Conservation (phyloP, 1,140 invertebrate genomes). For the Heliconius congener region DNA sequence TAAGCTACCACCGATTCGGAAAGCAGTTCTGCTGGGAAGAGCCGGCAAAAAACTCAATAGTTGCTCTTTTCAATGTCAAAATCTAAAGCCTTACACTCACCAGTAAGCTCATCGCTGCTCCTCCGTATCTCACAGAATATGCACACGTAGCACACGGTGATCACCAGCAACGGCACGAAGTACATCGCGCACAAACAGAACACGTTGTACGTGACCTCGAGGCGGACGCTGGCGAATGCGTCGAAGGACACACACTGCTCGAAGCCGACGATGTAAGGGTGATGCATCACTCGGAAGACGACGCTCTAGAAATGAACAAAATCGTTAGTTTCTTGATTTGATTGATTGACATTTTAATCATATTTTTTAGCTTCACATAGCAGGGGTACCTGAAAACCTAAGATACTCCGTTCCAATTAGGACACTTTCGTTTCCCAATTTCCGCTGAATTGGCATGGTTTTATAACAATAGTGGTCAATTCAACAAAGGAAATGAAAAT, state of each 20-base stretch:
- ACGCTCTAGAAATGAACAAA: slow-evolving; percentile 83
- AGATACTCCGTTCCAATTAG: not conserved
- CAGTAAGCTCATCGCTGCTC: slow-evolving; percentile 85
- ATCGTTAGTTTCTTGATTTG: too few species aligned
- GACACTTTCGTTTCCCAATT: not conserved
- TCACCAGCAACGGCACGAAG: slow-evolving; percentile 88
- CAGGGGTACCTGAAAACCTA: not conserved
- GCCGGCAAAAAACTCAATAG: too few species aligned
- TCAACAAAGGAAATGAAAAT: too few species aligned
- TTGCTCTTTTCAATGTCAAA: not conserved
- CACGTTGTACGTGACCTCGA: slow-evolving; percentile 89
- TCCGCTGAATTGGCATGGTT: not conserved
- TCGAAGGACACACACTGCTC: slow-evolving; percentile 90
- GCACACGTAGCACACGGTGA: slow-evolving; percentile 87
- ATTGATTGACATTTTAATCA: too few species aligned
- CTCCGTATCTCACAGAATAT: slow-evolving; percentile 89
- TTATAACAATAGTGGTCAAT: too few species aligned
- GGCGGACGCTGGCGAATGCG: slow-evolving; percentile 83
- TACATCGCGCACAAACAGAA: slow-evolving; percentile 90
- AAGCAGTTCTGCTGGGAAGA: too few species aligned
- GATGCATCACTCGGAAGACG: slow-evolving; percentile 87
- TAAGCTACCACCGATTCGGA: too few species aligned
- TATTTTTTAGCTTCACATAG: too few species aligned
- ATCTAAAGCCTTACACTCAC: slow-evolving; percentile 59
- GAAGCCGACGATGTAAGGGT: slow-evolving; percentile 85